Conservation (phyloP, 1,140 invertebrate genomes). For the Phortica variegata region DNA sequence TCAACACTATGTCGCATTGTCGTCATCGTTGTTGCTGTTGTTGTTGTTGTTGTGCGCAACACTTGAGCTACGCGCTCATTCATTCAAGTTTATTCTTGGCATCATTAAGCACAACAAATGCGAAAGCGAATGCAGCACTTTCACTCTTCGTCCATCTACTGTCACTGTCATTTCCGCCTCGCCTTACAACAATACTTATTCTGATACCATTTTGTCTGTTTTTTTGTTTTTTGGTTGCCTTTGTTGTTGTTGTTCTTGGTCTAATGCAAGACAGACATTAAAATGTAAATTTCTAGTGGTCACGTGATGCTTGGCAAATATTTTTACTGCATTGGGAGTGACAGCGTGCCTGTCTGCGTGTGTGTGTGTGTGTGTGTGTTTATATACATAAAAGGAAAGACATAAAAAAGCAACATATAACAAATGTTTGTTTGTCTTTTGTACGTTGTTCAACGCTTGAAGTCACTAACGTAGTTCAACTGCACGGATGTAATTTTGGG, state of each 20-base stretch:
- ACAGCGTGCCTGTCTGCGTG: too few relatives aligned
- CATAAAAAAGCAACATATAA: background rate
- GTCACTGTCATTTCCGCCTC: too few relatives aligned
- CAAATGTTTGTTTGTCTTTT: slow-evolving; percentile 18
- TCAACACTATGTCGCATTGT: slow-evolving; percentile 12
- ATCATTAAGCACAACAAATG: slow-evolving; percentile 33
- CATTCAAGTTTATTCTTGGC: slow-evolving; percentile 45
- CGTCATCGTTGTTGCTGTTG: background rate
- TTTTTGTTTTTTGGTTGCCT: background rate
- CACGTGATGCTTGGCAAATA: slow-evolving; percentile 35
- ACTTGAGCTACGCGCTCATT: slow-evolving; percentile 1
- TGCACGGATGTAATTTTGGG: slow-evolving; percentile 41
- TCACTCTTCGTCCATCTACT: too few relatives aligned
- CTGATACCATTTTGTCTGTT: too few relatives aligned
- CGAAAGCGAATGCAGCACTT: slow-evolving; percentile 4
- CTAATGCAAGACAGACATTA: slow-evolving; percentile 40
- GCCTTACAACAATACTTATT: too few relatives aligned
- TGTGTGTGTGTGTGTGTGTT: too few relatives aligned
- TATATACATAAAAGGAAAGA: slow-evolving; percentile 26
- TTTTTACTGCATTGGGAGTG: slow-evolving; percentile 5
- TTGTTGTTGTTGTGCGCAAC: background rate
- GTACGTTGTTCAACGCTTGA: slow-evolving; percentile 3
- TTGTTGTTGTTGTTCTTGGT: slow-evolving; percentile 4
- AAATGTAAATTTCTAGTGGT: slow-evolving; percentile 52
- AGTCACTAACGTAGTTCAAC: too few relatives aligned